Evolutionary conservation across 2,113 vertebrate species (phyloP).

Genomic region (Hassar affinis): DNA sequence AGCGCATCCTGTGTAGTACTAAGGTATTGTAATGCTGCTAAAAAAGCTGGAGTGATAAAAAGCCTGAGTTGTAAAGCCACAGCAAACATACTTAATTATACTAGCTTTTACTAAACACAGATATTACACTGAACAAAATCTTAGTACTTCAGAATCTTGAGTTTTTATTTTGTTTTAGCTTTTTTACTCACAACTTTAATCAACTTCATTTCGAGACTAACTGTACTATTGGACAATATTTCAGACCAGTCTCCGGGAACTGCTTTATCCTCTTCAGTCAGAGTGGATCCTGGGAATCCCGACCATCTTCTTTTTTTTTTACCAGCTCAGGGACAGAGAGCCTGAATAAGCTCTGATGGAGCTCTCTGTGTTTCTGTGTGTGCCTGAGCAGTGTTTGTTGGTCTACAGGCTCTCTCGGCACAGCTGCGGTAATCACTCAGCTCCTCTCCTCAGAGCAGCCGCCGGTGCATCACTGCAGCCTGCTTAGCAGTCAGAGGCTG

Average conservation of each 20-base stretch:
- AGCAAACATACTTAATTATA: not conserved
- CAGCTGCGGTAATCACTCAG: constrained; percentile 75
- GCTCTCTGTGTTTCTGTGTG: constrained; percentile 32
- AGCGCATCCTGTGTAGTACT: not conserved
- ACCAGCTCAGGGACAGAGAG: constrained; percentile 4
- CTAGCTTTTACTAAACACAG: not conserved
- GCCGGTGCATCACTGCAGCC: constrained; percentile 70
- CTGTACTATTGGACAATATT: not conserved
- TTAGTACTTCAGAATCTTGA: not conserved
- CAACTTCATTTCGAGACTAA: not conserved
- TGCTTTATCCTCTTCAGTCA: not conserved
- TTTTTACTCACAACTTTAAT: not conserved
- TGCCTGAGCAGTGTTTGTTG: constrained; percentile 50
- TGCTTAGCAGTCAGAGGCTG: constrained; percentile 77
- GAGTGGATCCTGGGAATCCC: not conserved
- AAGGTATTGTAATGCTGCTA: not conserved
- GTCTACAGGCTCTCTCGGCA: constrained; percentile 32
- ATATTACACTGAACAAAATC: not conserved
- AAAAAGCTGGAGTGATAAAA: not conserved
- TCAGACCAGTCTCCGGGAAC: not conserved
- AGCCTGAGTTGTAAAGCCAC: not conserved
- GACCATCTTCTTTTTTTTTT: not conserved
- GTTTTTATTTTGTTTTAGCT: not conserved
- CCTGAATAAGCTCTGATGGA: constrained; percentile 1
- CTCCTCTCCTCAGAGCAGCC: constrained; percentile 73